Base-by-base conservation (phyloP, 2,113 vertebrate species). In the Chionodraco myersi region DNA sequence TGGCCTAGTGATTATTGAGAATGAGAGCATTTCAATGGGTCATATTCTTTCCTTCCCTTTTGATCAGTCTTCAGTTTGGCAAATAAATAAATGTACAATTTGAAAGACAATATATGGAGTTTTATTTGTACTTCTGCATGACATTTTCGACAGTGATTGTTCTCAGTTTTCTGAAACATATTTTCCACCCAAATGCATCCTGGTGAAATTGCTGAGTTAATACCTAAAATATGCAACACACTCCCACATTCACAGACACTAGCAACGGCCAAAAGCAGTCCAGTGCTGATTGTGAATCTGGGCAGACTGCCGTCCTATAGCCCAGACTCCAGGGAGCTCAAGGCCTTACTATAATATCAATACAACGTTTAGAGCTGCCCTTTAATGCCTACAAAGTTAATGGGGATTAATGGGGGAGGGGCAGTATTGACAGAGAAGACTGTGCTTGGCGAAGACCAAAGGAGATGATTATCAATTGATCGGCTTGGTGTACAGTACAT, bases 291-390 rank as follows among this genome's bases (percentile, higher is more conserved):
- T 86, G 83, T 84, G 84, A 89, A 87, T 76, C 64, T 70, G 78
- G 72, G 89, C 90, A 93, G 89, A 82, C 78, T 77, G 78, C 69
- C 67, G 68, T 85, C 77, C 80, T 30, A 62, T 72, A 78, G 84
- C 78, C 52, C 71, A 77, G 92, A 93, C 86, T 72, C 90, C 91
- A 87, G 82, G 80, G 88, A 88, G 73, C 77, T 87, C 59, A 77
- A 63, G 85, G 77, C 88, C 86, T 76, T 93, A 92, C 93, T 92
- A 91, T 79, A 92, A 94, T 90, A 95, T 93, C 92, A 93, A 94
- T 93, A 92, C 65, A 49, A n/a, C 56, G 45, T 81, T 92, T 89
- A 89, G 85, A 87, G 84, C 72, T 94, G 91, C 79, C 90, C 91
- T 93, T 94, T 92, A 57, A 83, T 87, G 85, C 76, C 53, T 64